Base-by-base conservation (phyloP, 2,888 invertebrate species). In the Agrotis puta region DNA sequence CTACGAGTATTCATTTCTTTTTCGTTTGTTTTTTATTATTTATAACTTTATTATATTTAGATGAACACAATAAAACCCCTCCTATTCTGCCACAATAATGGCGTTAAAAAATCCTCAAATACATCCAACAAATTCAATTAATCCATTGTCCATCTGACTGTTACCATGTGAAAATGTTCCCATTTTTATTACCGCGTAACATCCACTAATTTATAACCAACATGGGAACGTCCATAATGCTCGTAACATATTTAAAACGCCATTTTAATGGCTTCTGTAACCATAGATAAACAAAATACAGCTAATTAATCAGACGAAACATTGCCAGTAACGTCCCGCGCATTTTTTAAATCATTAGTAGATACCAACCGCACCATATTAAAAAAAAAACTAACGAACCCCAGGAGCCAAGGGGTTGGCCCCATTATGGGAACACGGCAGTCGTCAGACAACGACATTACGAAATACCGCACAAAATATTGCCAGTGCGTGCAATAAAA, bases 281-380 rank as follows among this genome's bases (percentile, higher is more conserved):
- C 77, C 82, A 83, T 84, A 85, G 82, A 84, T 88, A 88, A 88
- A 84, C 61, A 76, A 85, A 84, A 81, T 80, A 78, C 70, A 71
- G 81, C 81, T 89, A 88, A 91, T 90, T 90, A 91, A 90, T 91
- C 83, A 83, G 79, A 85, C 77, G 82, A 75, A 87, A 88, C 81
- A 84, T 81, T 73, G 56, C 73, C 71, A 72, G 62, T 70, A 74
- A 72, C 64, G 70, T 73, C 56, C 66, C 54, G 51, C 62, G 57
- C 51, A 86, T 87, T 88, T 88, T 86, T 82, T 48, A 82, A 79
- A 72, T 87, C 87, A 89, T 90, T 88, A 89, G 65, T 64, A n/a
- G n/a, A n/a, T n/a, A 62, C 62, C 13, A 5, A 61, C 39, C 71
- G 56, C 66, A 58, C 70, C 65, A 83, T 76, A 86, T 84, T 61